phyloP scores from a whole-genome alignment of 2,113 vertebrate species.

The Amphilophus citrinellus region DNA sequence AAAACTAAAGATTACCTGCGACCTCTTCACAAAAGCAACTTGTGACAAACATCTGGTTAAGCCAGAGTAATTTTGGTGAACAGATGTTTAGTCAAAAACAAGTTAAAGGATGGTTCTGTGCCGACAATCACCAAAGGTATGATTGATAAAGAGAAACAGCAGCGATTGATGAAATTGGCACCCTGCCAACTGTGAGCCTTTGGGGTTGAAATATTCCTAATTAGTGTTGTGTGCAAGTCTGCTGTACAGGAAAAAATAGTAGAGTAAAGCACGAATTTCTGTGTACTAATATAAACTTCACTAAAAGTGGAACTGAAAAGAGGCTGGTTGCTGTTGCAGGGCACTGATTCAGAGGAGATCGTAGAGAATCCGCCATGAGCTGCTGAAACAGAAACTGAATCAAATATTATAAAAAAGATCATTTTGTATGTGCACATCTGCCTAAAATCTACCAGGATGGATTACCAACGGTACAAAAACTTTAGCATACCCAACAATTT shows the following conservation, averaged over 20 bases:
- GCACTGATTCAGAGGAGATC: neutral
- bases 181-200: neutral
- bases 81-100: neutral
- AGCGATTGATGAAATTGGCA: neutral
- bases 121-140: neutral
- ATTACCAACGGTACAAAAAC: neutral
- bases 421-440: neutral
- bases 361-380: neutral
- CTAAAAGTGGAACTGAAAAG: neutral
- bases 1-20: neutral
- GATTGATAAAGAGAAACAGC: neutral
- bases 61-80: neutral
- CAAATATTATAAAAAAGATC: neutral
- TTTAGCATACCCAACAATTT: neutral
- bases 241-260: neutral
- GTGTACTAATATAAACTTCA: neutral
- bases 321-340: neutral
- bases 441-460: neutral
- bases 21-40: neutral
- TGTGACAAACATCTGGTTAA: neutral
- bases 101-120: neutral
- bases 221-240: neutral
- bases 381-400: slow-evolving; percentile 6
- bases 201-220: neutral
- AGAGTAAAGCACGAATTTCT: neutral